Evolutionary conservation across 2,113 vertebrate species (phyloP).

Genomic region (Sorex araneus): DNA sequence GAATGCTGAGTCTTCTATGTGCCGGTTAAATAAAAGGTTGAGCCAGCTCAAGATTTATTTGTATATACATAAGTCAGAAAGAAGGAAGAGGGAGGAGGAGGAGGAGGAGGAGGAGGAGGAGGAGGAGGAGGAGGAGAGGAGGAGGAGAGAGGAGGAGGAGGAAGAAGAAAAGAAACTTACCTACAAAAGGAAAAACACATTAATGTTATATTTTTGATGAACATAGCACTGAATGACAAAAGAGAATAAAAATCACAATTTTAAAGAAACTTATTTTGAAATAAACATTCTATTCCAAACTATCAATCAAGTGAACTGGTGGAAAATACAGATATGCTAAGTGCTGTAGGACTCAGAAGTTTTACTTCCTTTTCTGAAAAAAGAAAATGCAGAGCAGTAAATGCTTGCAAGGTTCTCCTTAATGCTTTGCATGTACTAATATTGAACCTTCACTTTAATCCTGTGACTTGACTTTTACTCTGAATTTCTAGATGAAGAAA

Average conservation of each 20-base stretch:
- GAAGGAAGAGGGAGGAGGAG: no score
- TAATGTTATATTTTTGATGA: not conserved
- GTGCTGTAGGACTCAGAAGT: not conserved
- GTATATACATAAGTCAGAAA: not conserved
- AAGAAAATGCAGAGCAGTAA: not conserved
- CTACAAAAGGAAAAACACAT: not conserved
- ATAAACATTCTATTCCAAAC: not conserved
- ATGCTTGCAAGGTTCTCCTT: not conserved
- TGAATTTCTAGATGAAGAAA: not conserved
- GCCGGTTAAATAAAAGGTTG: not conserved
- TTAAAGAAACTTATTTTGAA: conserved; percentile 11
- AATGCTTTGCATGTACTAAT: no score
- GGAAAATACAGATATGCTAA: conserved; percentile 7
- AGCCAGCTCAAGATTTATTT: not conserved
- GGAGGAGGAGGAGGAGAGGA: no score
- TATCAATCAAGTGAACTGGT: not conserved
- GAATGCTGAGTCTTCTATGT: not conserved
- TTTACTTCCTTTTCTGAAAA: conserved; percentile 23
- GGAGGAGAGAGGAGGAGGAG: no score
- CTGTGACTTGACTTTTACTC: not conserved
- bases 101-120: no score
- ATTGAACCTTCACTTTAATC: not conserved
- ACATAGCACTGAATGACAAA: not conserved
- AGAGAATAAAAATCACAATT: not conserved
- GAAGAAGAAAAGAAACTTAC: not conserved